phyloP scores from a whole-genome alignment of 2,888 invertebrate genomes.

The Agrotis puta region DNA sequence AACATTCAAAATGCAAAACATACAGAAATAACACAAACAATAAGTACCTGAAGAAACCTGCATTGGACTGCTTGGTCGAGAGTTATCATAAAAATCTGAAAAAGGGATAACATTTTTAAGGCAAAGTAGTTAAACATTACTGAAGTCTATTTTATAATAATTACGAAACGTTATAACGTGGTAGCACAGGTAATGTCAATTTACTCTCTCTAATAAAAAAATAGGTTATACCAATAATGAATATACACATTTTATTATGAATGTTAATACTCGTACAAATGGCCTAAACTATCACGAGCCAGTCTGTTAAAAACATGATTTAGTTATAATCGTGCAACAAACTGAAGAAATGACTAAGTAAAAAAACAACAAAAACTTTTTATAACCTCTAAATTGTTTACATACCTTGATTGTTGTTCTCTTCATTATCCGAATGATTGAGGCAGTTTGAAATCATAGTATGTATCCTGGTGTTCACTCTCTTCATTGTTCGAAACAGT shows the following conservation, averaged over 20 bases:
- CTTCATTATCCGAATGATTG: background rate
- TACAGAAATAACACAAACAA: background rate
- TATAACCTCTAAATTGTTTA: background rate
- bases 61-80: constrained; percentile 1
- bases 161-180: too few relatives aligned
- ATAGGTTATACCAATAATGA: too few relatives aligned
- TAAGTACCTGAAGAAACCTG: constrained; percentile 1
- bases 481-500: background rate
- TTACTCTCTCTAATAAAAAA: too few relatives aligned
- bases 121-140: too few relatives aligned
- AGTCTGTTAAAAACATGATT: background rate
- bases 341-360: background rate
- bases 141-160: too few relatives aligned
- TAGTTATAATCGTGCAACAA: constrained; percentile 1
- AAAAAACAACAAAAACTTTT: background rate
- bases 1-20: background rate
- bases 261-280: too few relatives aligned
- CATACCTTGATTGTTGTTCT: background rate
- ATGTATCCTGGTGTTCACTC: background rate
- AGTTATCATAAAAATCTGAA: constrained; percentile 5
- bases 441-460: background rate
- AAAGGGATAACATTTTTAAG: background rate
- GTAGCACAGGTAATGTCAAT: too few relatives aligned
- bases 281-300: too few relatives aligned
- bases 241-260: too few relatives aligned